Base-by-base conservation (phyloP, 2,113 vertebrate species). In the Thunnus maccoyii region DNA sequence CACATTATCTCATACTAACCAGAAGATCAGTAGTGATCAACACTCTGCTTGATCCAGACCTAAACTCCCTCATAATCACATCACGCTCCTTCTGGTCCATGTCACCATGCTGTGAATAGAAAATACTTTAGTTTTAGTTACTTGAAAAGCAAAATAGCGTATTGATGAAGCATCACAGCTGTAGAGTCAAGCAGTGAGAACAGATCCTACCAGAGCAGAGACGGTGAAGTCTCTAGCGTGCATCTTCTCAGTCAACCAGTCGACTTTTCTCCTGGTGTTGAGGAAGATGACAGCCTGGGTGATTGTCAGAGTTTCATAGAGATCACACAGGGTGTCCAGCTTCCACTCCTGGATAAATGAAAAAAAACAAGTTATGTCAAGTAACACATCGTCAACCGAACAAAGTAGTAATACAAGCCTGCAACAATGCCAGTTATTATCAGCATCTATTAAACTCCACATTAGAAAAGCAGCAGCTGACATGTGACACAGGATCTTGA, bases 1-100 rank as follows among this genome's bases (percentile, higher is more conserved):
- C 3, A 36, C 5, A 10, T 0, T 1, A 13, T 0, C 1, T 30
- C 0, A 50, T 2, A 92, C 96, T 95, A 82, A 99, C 98, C 97
- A 99, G 94, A 93, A 99, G 96, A 90, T 99, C 98, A 86, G 98
- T 99, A 56, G 98, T 99, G 91, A 99, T 99, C 91, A 99, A 90
- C 84, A 99, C 97, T 89, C 98, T 93, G 91, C 98, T 99, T 12
- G 97, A 99, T 57, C 98, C 98, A 30, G 98, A 99, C 47, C 98
- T 90, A 0, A 99, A 99, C 92, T 99, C 98, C 46, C 98, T 96
- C 98, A 99, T 99, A 87, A 99, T 99, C 80, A 99, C 97, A 84
- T 99, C 98, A 71, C 98, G 95, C 69, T 99, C 98, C 89, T 99
- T 99, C 95, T 99, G 98, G 89, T 99, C 98, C 98, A 99, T 99